Conservation (phyloP, 2,888 invertebrate genomes). For the Pyrgus malvae region DNA sequence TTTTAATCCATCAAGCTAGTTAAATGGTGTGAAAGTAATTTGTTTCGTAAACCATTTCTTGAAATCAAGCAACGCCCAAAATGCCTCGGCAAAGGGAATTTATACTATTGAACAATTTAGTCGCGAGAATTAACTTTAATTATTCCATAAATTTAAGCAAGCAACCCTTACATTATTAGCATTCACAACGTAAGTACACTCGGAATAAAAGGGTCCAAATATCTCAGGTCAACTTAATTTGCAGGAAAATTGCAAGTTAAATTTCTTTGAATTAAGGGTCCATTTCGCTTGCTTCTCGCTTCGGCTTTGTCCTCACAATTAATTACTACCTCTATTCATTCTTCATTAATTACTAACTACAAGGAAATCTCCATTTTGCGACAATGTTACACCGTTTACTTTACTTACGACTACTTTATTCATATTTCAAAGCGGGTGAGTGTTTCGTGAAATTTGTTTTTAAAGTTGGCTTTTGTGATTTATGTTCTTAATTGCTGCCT, state of each 20-base stretch:
- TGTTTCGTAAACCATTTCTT: constrained; percentile 14
- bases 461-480: constrained; percentile 40
- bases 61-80: constrained; percentile 24
- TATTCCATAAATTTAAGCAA: constrained; percentile 74
- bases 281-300: constrained; percentile 51
- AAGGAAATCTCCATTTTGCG: constrained; percentile 71
- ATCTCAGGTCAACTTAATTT: constrained; percentile 71
- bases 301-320: constrained; percentile 60
- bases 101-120: constrained; percentile 39
- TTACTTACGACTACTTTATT: constrained; percentile 51
- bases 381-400: constrained; percentile 66
- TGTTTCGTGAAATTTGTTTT: constrained; percentile 45
- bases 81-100: constrained; percentile 30
- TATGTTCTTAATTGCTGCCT: constrained; percentile 32
- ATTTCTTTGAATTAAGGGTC: constrained; percentile 61
- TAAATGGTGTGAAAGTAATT: constrained; percentile 5
- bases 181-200: constrained; percentile 67
- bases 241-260: constrained; percentile 66
- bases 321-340: too few relatives aligned
- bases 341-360: too few relatives aligned
- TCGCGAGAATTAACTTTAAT: constrained; percentile 71
- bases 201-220: constrained; percentile 74
- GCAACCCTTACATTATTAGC: constrained; percentile 74
- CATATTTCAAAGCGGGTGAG: constrained; percentile 48
- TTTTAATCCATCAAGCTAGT: neutral